These are phyloP conservation scores for Eurystomus glaucurus DNA, from an alignment of 2,797 vertebrate genomes.

Conservation along the genomic window DNA sequence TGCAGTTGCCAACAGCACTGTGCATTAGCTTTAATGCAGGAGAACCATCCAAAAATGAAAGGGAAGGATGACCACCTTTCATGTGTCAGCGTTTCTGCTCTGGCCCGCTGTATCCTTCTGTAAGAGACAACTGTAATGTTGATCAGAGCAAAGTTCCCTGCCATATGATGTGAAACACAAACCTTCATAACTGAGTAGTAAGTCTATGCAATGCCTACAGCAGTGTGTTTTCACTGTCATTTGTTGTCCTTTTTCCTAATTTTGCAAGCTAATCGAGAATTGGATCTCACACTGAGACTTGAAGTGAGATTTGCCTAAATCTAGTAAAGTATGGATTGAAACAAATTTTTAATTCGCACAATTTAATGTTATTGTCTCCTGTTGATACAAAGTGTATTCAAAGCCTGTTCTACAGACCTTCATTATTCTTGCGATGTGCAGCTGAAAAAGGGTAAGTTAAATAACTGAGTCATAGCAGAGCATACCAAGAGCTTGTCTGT, in stretches of 20 bases:
- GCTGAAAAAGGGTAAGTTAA: not conserved
- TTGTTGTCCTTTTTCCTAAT: not conserved
- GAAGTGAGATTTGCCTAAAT: not conserved
- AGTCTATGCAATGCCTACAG: not conserved
- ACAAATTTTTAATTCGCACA: not conserved
- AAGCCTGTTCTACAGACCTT: not conserved
- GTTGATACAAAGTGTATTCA: not conserved
- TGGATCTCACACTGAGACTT: not conserved
- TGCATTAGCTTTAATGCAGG: not conserved
- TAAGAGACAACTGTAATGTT: not conserved
- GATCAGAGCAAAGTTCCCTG: not conserved
- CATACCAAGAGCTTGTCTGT: not conserved
- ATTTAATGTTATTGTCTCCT: not conserved
- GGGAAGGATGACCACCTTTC: not conserved
- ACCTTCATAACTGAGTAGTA: not conserved
- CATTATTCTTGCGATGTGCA: not conserved
- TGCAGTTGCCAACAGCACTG: not conserved
- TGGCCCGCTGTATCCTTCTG: accelerated
- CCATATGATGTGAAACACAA: not conserved
- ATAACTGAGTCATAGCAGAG: not conserved
- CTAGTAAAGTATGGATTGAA: not conserved
- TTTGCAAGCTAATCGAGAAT: not conserved
- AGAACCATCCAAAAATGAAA: not conserved
- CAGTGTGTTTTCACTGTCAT: not conserved
- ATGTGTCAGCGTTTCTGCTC: not conserved